phyloP scores from a whole-genome alignment of 2,113 vertebrate genomes.

The Myotis lucifugus region DNA sequence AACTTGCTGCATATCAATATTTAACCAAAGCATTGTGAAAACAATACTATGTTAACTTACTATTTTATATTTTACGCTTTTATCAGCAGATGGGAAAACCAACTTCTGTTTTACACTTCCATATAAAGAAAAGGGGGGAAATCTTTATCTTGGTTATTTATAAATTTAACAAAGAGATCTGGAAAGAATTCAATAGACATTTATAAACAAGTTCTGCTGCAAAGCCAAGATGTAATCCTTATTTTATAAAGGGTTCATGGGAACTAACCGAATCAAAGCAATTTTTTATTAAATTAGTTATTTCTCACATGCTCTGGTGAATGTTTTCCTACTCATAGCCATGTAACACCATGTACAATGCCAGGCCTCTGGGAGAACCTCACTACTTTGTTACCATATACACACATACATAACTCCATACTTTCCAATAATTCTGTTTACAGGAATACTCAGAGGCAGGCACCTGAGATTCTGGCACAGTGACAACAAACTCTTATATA shows the following conservation, averaged over 20 bases:
- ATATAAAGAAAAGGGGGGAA: background rate
- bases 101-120: constrained; percentile 11
- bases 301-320: background rate
- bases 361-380: background rate
- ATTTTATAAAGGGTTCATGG: constrained; percentile 38
- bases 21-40: constrained; percentile 52
- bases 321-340: constrained; percentile 1
- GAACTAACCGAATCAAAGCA: background rate
- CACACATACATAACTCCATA: background rate
- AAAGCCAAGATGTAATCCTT: constrained; percentile 47
- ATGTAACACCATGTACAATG: background rate
- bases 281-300: background rate
- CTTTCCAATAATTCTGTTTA: constrained; percentile 47
- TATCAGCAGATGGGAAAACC: constrained; percentile 35
- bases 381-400: constrained; percentile 25
- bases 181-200: constrained; percentile 24
- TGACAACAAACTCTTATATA: constrained; percentile 43
- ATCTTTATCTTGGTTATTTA: constrained; percentile 47
- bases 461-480: constrained; percentile 68
- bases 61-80: constrained; percentile 39
- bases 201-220: constrained; percentile 27
- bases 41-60: constrained; percentile 31
- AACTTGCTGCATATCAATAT: constrained; percentile 32
- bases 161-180: constrained; percentile 39
- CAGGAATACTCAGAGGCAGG: constrained; percentile 60